A percentile compares a stretch with the other conserved stretches of the same genome.
These are phyloP conservation scores for Meriones unguiculatus DNA, from an alignment of 2,113 vertebrate genomes.

Conservation along the genomic window DNA sequence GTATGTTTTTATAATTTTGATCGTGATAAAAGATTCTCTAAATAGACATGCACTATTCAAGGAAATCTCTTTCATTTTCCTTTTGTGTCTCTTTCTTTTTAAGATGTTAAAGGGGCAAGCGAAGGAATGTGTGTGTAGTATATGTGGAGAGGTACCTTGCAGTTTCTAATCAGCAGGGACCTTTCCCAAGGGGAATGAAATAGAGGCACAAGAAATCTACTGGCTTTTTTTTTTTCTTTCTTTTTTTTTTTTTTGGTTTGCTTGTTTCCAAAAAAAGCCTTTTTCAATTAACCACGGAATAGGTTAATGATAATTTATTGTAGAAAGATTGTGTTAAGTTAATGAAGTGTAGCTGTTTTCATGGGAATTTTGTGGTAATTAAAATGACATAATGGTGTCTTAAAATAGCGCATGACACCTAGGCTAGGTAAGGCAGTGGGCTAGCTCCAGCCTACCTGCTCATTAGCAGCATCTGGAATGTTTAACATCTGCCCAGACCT, in stretches of 20 bases:
- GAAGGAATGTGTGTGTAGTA: background rate
- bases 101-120: background rate
- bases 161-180: slow-evolving; percentile 5
- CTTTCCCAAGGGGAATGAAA: slow-evolving; percentile 23
- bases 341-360: slow-evolving; percentile 43
- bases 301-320: slow-evolving; percentile 60
- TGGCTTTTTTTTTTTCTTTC: background rate
- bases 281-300: slow-evolving; percentile 28
- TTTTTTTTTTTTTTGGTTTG: background rate
- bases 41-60: background rate
- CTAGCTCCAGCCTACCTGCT: background rate
- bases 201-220: slow-evolving; percentile 17
- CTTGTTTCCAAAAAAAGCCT: slow-evolving; percentile 37
- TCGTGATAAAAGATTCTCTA: slow-evolving; percentile 20
- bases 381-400: slow-evolving; percentile 30
- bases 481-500: background rate
- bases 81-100: slow-evolving; percentile 26
- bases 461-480: background rate
- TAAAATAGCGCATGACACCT: slow-evolving; percentile 39
- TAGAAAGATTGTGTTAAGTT: background rate
- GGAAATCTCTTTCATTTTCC: slow-evolving; percentile 24
- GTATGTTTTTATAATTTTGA: slow-evolving; percentile 57
- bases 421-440: background rate
- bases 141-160: background rate
- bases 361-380: background rate